phyloP scores from a whole-genome alignment of 2,888 invertebrate genomes.

The Ectemnius cavifrons region DNA sequence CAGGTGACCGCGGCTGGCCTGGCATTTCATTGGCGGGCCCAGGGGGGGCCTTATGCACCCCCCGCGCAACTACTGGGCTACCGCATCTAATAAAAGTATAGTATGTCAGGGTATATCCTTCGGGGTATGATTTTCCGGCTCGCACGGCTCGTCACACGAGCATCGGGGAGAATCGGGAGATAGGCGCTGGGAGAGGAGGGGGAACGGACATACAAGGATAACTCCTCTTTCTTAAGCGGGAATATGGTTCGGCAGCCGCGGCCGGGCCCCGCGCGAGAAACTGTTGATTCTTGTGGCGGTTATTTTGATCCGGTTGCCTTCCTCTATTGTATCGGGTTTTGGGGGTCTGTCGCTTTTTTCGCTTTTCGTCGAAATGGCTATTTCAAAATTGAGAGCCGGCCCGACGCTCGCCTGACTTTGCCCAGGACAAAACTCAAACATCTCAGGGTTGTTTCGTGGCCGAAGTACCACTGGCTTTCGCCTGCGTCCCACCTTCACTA shows the following conservation, averaged over 20 bases:
- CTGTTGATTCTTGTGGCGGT: conserved; percentile 77
- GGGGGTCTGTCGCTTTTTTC: conserved; percentile 80
- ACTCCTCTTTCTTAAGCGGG: conserved; percentile 51
- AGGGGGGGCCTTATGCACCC: conserved; percentile 75
- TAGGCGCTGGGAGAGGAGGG: conserved; percentile 33
- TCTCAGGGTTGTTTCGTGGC: conserved; percentile 49
- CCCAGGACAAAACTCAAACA: conserved; percentile 70
- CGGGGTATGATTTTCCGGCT: conserved; percentile 29
- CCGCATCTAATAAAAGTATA: conserved; percentile 56
- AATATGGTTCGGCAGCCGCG: conserved; percentile 70
- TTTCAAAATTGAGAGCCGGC: conserved; percentile 86
- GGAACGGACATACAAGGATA: conserved; percentile 31
- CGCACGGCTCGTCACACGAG: conserved; percentile 40
- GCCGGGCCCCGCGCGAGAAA: conserved; percentile 77
- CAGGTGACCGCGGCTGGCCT: conserved; percentile 70
- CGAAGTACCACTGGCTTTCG: conserved; percentile 40
- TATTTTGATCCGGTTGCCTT: conserved; percentile 78
- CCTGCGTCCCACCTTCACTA: conserved; percentile 25
- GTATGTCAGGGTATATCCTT: conserved; percentile 45
- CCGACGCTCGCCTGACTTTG: conserved; percentile 76
- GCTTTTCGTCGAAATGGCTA: conserved; percentile 82
- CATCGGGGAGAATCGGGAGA: conserved; percentile 13
- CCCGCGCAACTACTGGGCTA: conserved; percentile 54
- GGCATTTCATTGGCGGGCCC: conserved; percentile 58
- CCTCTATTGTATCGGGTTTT: conserved; percentile 89